phyloP scores from a whole-genome alignment of 2,888 invertebrate species.

The Torymus aiolomorphi region DNA sequence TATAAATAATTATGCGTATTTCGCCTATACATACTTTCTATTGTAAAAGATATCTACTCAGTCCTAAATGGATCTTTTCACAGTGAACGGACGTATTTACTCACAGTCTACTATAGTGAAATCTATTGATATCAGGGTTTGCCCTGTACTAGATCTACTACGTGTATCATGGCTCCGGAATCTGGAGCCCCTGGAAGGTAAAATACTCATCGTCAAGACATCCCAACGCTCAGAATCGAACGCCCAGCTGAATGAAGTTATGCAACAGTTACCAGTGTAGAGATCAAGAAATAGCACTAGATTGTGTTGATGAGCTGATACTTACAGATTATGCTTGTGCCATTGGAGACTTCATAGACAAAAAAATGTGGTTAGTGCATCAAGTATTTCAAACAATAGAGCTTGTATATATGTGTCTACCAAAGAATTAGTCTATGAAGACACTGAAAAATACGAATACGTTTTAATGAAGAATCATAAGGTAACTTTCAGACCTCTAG shows the following conservation, averaged over 20 bases:
- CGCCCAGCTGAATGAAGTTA: background rate
- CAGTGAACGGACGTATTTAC: slow-evolving; percentile 17
- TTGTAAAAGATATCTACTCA: too few relatives aligned
- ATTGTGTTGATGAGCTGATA: background rate
- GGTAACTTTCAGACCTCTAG: background rate
- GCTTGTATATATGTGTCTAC: background rate
- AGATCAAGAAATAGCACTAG: background rate
- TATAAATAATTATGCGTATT: too few relatives aligned
- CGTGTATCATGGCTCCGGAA: background rate
- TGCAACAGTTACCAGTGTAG: background rate
- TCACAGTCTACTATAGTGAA: background rate
- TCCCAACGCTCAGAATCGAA: background rate
- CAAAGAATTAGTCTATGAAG: background rate
- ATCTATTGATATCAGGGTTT: background rate
- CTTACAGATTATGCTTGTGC: background rate
- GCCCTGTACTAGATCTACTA: slow-evolving; percentile 6
- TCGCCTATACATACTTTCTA: too few relatives aligned
- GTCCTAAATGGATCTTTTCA: too few relatives aligned
- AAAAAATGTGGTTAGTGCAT: background rate
- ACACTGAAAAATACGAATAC: background rate
- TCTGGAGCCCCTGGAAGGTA: background rate
- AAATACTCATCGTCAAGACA: background rate
- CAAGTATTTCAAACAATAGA: slow-evolving; percentile 1
- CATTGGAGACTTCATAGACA: background rate
- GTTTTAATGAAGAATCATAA: background rate